Evolutionary conservation across 1,140 invertebrate species (phyloP).

Genomic region (Heliothis subflexa): DNA sequence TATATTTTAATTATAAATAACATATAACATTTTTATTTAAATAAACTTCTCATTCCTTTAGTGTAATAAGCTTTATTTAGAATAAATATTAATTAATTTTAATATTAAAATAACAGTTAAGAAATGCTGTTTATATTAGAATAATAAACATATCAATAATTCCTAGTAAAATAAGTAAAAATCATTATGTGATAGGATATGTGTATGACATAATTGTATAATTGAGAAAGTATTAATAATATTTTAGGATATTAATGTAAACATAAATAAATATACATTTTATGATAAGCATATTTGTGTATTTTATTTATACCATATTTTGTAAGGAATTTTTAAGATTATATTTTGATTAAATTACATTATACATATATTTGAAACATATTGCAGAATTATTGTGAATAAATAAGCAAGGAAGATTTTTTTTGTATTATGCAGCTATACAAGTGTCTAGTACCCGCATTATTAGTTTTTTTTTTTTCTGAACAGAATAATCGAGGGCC

Average conservation of each 20-base stretch:
- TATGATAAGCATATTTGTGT: slow-evolving; percentile 12
- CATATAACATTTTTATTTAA: slow-evolving; percentile 41
- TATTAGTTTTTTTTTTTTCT: not conserved
- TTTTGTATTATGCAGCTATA: no score
- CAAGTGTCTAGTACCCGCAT: slow-evolving; percentile 8
- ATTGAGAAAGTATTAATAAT: slow-evolving; percentile 9
- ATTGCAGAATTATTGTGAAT: no score
- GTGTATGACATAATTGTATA: not conserved
- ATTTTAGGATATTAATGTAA: slow-evolving; percentile 6
- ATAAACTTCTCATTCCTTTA: slow-evolving; percentile 62
- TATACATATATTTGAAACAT: no score
- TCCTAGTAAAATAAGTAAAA: not conserved
- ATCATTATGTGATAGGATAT: slow-evolving; percentile 12
- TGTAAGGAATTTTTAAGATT: no score
- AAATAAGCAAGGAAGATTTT: no score
- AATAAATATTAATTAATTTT: not conserved
- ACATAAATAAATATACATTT: slow-evolving; percentile 33
- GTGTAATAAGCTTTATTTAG: slow-evolving; percentile 46
- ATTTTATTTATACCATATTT: slow-evolving; percentile 18
- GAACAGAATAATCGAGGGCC: not conserved
- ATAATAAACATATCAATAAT: slow-evolving; percentile 40
- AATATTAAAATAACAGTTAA: not conserved
- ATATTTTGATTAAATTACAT: no score
- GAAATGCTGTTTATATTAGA: slow-evolving; percentile 16
- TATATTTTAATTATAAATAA: slow-evolving; percentile 4